Evolutionary conservation across 1,140 invertebrate species (phyloP), one percentile per base, ranked within the genome.

Genomic region (Drosophila arawakana): DNA sequence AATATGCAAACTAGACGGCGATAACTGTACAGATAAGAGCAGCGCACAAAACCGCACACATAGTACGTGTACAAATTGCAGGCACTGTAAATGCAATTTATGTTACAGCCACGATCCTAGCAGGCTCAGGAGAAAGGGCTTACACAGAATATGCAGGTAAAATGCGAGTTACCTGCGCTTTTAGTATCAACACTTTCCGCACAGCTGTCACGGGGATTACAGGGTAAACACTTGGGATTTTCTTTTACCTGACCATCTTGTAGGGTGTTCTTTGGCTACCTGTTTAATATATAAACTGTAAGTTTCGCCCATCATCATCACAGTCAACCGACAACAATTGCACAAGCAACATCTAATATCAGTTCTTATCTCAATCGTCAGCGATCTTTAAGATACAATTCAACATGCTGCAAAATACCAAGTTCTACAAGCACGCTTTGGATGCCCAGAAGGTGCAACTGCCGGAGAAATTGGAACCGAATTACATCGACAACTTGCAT

Each of bases 1-100:
- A 89, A 89, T 89, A 89, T 89, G 84, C 84, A 84, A 89, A 89
- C 84, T 89, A 89, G 81, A 62, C 60, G 43, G 77, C 84, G 84
- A 89, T 89, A 89, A 89, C 84, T 89, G 85, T 89, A 89, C 81
- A 89, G 84, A 89, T 89, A 89, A 82, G 84, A n/a, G 61, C 60
- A 18, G 49, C 49, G 25, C 6, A 30, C 25, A 30, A 2, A 61
- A 35, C 30, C 18, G 35, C 30, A 60, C 35, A 47, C 15, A 50
- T 59, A 5, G 25, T 30, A 68, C 73, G 67, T 66, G 63, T 70
- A 88, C 83, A 86, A 86, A 86, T 88, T 89, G 80, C 80, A 80
- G 76, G 49, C 69, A 82, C 67, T 81, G 70, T 76, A 80, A 60
- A 55, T 63, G 78, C 77, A 66, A 78, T 83, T 88, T 79, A 80